Evolutionary conservation across 1,140 invertebrate species (phyloP), one percentile per base, ranked within the genome.

Genomic region (Olivierus martensii): DNA sequence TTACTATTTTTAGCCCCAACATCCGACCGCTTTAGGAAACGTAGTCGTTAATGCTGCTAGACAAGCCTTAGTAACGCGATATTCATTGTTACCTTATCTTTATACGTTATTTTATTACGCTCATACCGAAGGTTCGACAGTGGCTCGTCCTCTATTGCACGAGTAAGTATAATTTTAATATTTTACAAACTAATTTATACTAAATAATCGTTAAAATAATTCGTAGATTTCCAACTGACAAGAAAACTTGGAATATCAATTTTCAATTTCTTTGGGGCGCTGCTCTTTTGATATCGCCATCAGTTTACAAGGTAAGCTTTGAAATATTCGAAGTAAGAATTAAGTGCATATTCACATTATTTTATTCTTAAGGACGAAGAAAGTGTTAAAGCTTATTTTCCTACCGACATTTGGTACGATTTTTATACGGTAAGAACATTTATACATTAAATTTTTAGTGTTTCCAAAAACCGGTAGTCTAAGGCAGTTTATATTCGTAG

Each of bases 321-420:
- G 6, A 22, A 35, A 11, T 45, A 9, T 45, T 22, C 2, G 11
- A 2, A 18, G 21, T 45, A 41, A 18, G 9, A n/a, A 37, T 19
- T 51, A 35, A 35, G 12, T 12, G 14, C 15, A n/a, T 14, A 18
- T 49, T 49, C 2, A 6, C 2, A 2, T 19, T 37, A 5, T 4
- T 28, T 36, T 41, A 14, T 41, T n/a, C 12, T 45, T 9, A 41
- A 61, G 59, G 43, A 39, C 36, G 41, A 46, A 9, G 39, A 12
- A 9, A 19, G 39, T n/a, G 55, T 66, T 11, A 36, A 53, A 12
- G 62, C 51, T 19, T 74, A 74, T 55, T 61, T 73, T 44, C 72
- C 72, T 11, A 51, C 51, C 41, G 65, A 61, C 17, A 58, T 60
- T 21, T 73, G 69, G 69, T 74, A 68, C 60, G 61, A 70, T 43